Evolutionary conservation across 2,888 invertebrate species (phyloP).

Genomic region (Diabrotica balteata): DNA sequence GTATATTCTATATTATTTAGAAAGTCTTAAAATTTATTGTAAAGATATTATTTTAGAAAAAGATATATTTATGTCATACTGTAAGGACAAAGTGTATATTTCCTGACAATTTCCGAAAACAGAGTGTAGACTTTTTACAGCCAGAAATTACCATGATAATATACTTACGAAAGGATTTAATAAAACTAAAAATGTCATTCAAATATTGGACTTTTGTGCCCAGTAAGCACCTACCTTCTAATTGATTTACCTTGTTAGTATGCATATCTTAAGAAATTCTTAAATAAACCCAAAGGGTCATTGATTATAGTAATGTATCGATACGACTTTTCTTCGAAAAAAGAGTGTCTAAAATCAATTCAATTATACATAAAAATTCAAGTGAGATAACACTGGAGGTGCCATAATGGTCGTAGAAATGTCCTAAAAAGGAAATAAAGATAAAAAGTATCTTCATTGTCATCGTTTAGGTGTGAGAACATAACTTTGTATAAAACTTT

Average conservation of each 20-base stretch:
- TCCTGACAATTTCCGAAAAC: too few species aligned
- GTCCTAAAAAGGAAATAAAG: neutral
- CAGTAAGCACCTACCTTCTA: conserved; percentile 2
- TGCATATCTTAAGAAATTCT: neutral
- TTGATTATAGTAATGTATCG: conserved; percentile 2
- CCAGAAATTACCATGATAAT: too few species aligned
- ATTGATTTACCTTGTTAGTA: conserved; percentile 3
- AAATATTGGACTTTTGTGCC: neutral
- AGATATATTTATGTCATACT: too few species aligned
- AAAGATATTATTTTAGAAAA: too few species aligned
- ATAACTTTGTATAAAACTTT: neutral
- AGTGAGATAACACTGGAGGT: neutral
- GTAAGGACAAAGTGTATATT: too few species aligned
- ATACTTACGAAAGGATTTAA: too few species aligned
- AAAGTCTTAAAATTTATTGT: too few species aligned
- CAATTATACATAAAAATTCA: neutral
- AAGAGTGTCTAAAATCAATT: neutral
- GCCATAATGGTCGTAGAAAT: neutral
- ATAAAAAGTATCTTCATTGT: conserved; percentile 5
- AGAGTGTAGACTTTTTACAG: too few species aligned
- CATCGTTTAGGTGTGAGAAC: conserved; percentile 2
- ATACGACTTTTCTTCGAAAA: neutral
- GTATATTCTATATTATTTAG: too few species aligned
- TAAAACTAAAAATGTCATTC: neutral
- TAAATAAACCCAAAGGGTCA: neutral